Conservation (phyloP, 1,140 invertebrate species). For the Bombus sibiricus region DNA sequence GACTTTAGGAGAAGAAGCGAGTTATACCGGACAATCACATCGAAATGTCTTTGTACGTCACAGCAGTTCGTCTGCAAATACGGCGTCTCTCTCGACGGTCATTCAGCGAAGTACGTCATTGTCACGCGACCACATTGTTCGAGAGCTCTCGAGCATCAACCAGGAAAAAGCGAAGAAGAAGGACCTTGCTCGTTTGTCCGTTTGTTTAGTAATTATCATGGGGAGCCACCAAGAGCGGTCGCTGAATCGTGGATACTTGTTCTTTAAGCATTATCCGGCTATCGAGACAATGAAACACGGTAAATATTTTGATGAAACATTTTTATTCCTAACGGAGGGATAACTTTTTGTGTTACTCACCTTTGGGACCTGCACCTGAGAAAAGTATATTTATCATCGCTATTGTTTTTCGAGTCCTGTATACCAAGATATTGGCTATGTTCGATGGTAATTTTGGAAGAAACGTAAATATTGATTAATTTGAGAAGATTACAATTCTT, state of each 20-base stretch:
- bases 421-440: neutral
- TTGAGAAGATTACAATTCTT: no score
- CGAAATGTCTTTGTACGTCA: slow-evolving; percentile 33
- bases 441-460: no score
- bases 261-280: slow-evolving; percentile 9
- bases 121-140: slow-evolving; percentile 51
- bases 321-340: neutral
- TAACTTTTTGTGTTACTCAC: neutral
- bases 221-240: neutral
- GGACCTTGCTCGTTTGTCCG: slow-evolving; percentile 41
- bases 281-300: slow-evolving; percentile 16
- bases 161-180: slow-evolving; percentile 26
- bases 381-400: neutral
- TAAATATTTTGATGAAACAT: slow-evolving; percentile 2
- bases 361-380: neutral
- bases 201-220: slow-evolving; percentile 51
- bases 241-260: slow-evolving; percentile 24
- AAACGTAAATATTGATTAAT: no score
- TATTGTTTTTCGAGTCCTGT: neutral
- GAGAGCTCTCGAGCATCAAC: neutral
- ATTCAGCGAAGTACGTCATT: slow-evolving; percentile 54
- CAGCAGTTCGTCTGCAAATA: slow-evolving; percentile 46
- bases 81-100: slow-evolving; percentile 29
- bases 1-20: slow-evolving; percentile 5
- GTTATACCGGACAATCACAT: slow-evolving; percentile 27